phyloP scores from a whole-genome alignment of 2,888 invertebrate genomes.

The Lysandra bellargus region DNA sequence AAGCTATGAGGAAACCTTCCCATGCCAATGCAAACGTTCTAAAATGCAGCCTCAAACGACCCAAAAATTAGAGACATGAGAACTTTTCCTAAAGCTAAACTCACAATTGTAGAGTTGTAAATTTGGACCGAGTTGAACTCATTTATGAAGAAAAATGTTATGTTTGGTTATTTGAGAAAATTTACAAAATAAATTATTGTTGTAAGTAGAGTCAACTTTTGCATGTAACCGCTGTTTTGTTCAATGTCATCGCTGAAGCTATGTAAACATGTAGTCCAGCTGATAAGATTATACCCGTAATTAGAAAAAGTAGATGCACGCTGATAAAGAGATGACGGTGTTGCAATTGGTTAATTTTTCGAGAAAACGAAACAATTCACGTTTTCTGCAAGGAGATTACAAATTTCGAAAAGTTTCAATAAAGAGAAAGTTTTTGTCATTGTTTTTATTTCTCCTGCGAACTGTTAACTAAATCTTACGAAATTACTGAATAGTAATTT shows the following conservation, averaged over 20 bases:
- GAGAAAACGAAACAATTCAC: not conserved
- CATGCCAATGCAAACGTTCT: no score
- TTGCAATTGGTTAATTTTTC: not conserved
- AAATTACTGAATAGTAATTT: no score
- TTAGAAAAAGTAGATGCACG: not conserved
- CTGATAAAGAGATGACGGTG: not conserved
- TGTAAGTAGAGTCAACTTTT: not conserved
- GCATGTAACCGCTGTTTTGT: not conserved
- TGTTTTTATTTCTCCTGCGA: not conserved
- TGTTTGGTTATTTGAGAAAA: not conserved
- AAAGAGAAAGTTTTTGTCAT: not conserved
- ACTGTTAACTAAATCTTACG: no score
- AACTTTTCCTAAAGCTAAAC: no score
- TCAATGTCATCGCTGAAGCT: conserved; percentile 1
- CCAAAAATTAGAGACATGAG: no score
- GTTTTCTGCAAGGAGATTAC: not conserved
- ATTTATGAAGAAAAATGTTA: no score
- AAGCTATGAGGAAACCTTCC: no score
- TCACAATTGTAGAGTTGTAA: no score
- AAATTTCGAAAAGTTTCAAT: not conserved
- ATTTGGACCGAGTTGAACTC: no score
- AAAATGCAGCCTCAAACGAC: no score
- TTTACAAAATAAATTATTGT: not conserved
- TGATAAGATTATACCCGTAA: conserved; percentile 4
- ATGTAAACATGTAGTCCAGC: conserved; percentile 12